phyloP scores from a whole-genome alignment of 2,113 vertebrate species.

The Cygnus atratus region DNA sequence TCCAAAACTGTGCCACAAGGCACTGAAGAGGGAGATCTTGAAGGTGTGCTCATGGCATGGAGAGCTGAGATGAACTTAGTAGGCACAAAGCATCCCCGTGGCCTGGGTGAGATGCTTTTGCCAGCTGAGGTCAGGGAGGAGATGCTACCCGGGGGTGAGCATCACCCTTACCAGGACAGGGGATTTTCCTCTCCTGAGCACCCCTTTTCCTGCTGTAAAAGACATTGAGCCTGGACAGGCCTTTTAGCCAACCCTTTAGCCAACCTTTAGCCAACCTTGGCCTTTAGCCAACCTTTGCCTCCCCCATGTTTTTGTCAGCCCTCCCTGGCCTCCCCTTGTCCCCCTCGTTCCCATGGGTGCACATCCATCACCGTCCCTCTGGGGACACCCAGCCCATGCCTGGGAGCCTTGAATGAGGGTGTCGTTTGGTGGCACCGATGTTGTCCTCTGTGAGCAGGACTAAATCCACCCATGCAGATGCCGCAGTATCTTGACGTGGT shows the following conservation, averaged over 20 bases:
- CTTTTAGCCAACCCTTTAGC: not conserved
- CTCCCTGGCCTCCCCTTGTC: accelerated
- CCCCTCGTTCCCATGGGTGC: not conserved
- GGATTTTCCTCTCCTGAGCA: not conserved
- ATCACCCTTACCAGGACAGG: not conserved
- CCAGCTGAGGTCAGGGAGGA: accelerated
- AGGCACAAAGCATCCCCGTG: accelerated
- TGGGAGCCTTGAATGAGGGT: not conserved
- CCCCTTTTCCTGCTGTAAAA: not conserved
- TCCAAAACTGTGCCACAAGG: accelerated
- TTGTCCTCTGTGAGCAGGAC: not conserved
- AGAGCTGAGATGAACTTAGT: not conserved
- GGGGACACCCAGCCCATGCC: not conserved
- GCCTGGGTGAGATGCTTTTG: accelerated
- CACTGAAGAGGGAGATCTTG: not conserved
- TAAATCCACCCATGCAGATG: not conserved
- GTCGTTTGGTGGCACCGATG: not conserved
- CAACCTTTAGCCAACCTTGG: too few relatives aligned
- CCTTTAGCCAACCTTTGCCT: too few relatives aligned
- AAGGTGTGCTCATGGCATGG: not conserved
- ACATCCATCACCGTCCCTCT: not conserved
- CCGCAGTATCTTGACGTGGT: not conserved
- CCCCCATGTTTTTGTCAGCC: not conserved
- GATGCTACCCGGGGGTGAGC: accelerated
- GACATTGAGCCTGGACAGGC: not conserved